These are phyloP conservation scores for Crotalus tigris DNA, from an alignment of 2,113 vertebrate species.

Conservation along the genomic window DNA sequence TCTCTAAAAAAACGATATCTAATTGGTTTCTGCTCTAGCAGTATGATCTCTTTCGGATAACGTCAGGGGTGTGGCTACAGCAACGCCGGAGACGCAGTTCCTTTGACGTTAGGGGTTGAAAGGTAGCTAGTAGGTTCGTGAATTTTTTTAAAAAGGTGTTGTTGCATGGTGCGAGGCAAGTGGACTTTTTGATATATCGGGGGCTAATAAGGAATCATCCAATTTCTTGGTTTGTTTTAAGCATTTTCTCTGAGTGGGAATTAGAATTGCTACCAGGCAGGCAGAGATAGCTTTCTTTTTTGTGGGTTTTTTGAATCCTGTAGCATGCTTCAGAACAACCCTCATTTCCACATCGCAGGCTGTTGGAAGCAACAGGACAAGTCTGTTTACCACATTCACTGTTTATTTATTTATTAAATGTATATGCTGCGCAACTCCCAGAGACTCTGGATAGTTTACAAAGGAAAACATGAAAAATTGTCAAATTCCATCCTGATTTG, in stretches of 20 bases:
- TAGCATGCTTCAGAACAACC: neutral
- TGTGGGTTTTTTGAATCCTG: neutral
- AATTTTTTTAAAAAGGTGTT: neutral
- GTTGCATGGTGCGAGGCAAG: too few species aligned
- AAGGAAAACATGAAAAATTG: neutral
- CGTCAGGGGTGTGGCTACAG: accelerated
- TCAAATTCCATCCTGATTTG: neutral
- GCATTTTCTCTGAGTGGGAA: neutral
- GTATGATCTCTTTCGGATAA: accelerated
- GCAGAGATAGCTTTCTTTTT: neutral
- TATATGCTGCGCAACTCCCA: neutral
- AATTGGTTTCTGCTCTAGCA: neutral
- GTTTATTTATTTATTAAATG: neutral
- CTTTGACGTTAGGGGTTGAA: neutral
- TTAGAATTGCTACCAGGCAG: neutral
- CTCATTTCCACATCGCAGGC: neutral
- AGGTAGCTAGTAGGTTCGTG: too few species aligned
- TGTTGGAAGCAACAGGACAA: neutral
- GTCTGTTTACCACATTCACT: neutral
- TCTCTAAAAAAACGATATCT: neutral
- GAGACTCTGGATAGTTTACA: neutral
- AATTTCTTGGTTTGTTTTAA: neutral
- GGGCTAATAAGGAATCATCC: neutral
- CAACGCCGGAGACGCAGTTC: neutral
- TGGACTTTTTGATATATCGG: neutral